phyloP scores from a whole-genome alignment of 2,797 vertebrate genomes.

The Kryptolebias ocellatus region DNA sequence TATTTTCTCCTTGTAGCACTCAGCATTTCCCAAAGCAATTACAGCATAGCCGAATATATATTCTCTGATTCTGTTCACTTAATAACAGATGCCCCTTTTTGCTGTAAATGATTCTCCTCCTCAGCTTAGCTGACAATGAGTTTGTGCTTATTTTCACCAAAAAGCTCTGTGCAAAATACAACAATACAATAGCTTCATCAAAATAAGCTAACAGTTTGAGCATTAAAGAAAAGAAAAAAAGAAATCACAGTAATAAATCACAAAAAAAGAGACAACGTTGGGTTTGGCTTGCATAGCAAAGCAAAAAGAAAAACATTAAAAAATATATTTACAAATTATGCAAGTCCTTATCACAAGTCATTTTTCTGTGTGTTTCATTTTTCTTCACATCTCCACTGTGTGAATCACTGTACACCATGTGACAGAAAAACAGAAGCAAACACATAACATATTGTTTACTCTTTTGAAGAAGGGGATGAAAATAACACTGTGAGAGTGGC shows the following conservation, averaged over 20 bases:
- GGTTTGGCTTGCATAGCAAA: constrained; percentile 98
- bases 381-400: constrained; percentile 60
- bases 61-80: constrained; percentile 57
- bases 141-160: constrained; percentile 99
- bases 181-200: constrained; percentile 77
- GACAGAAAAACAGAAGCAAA: constrained; percentile 73
- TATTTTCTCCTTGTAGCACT: constrained; percentile 11
- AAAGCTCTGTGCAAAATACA: constrained; percentile 96
- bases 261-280: constrained; percentile 87
- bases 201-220: constrained; percentile 77
- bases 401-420: constrained; percentile 72
- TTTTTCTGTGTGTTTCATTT: constrained; percentile 66
- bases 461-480: constrained; percentile 78
- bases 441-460: constrained; percentile 79
- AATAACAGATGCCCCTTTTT: constrained; percentile 61
- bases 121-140: constrained; percentile 88
- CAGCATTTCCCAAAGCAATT: constrained; percentile 54
- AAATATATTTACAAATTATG: constrained; percentile 96
- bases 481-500: constrained; percentile 89
- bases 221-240: constrained; percentile 77
- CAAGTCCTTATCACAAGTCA: constrained; percentile 87
- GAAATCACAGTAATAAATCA: constrained; percentile 88
- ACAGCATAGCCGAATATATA: constrained; percentile 66
- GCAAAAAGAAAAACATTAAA: constrained; percentile 88
- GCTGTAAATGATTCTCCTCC: constrained; percentile 79